Evolutionary conservation across 2,888 invertebrate genomes (phyloP), one percentile per base, ranked within the genome.

Genomic region (Habroteleia sp.): DNA sequence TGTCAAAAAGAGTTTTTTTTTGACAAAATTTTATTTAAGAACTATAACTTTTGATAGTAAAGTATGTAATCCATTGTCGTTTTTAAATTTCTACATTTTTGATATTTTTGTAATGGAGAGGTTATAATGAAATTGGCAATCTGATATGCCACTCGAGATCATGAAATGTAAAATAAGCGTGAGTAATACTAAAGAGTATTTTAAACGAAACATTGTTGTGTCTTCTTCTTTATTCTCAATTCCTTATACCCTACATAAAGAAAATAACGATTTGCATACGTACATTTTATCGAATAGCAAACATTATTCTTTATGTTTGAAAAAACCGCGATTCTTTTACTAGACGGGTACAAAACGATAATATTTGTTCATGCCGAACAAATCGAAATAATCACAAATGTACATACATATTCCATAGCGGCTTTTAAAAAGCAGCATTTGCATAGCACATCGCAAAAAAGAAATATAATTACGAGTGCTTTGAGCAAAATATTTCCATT

Each of bases 401-500:
- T 44, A 50, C 48, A 20, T 44, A 50, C 48, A 62, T 35, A 56
- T 54, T 74, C 52, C 16, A 37, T 33, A 41, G 41, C 25, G 1
- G 37, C 66, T 56, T 37, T 27, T 48, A 42, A 56, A 63, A 50
- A 48, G 11, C 14, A 8, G 17, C 25, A 50, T 44, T 39, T 3
- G 14, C 25, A 13, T 35, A 41, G 48, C 20, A 42, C 16, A 33
- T 20, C 16, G 13, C 29, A 37, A 52, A 27, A 56, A 16, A 50
- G 37, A 60, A 46, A 52, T 52, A 56, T 31, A 14, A 52, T 74
- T 62, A 68, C 46, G 44, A 48, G 54, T 48, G 44, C 41, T 54
- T 66, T 56, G 56, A 54, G 66, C 42, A 58, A 65, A 62, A n/a
- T 39, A 52, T 52, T 73, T 54, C 16, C 63, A 66, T 82, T 91